Conservation (phyloP, 2,797 vertebrate genomes). For the Podargus strigoides region DNA sequence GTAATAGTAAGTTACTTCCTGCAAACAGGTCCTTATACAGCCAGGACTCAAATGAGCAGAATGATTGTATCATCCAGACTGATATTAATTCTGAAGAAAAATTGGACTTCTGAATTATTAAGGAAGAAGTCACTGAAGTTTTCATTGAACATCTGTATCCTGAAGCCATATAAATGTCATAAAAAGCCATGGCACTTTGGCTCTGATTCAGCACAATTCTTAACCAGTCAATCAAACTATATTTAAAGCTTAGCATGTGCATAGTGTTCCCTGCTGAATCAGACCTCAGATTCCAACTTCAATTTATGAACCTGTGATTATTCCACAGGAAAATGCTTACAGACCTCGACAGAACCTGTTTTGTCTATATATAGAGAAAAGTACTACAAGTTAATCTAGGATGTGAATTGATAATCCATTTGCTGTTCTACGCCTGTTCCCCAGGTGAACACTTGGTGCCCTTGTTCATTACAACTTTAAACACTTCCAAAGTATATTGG, state of each 20-base stretch:
- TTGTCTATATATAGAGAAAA: not conserved
- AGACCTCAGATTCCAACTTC: not conserved
- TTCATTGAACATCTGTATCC: slow-evolving; percentile 16
- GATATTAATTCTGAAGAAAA: slow-evolving; percentile 39
- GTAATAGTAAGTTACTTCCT: not conserved
- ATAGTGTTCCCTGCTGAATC: not conserved
- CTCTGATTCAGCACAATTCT: slow-evolving; percentile 14
- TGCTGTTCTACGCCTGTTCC: not conserved
- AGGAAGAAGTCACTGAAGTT: not conserved
- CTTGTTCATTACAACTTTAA: not conserved
- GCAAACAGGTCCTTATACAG: not conserved
- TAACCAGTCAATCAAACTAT: slow-evolving; percentile 1
- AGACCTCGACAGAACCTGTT: not conserved
- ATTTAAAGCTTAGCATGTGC: not conserved
- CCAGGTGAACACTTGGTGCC: not conserved
- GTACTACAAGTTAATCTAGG: not conserved
- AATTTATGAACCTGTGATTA: not conserved
- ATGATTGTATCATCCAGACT: not conserved
- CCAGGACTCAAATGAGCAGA: not conserved
- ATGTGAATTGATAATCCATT: not conserved
- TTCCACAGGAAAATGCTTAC: not conserved
- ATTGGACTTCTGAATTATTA: slow-evolving; percentile 31
- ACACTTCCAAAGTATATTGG: not conserved
- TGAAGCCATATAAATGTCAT: slow-evolving; percentile 21
- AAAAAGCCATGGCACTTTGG: not conserved